Conservation (phyloP, 2,888 invertebrate genomes). For the Callyntrura guangdongensis region DNA sequence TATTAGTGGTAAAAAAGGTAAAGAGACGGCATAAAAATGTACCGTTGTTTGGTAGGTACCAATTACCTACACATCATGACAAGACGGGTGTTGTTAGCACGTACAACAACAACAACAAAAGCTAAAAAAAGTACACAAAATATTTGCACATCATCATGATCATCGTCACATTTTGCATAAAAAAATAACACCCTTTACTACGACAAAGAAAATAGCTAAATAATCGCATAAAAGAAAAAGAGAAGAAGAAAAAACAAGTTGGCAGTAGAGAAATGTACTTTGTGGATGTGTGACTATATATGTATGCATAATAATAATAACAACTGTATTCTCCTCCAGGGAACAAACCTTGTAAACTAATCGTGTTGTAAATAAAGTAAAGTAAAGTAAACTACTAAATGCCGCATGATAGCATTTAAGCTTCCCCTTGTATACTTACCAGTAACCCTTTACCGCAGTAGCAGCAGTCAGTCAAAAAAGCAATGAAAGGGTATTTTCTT, state of each 20-base stretch:
- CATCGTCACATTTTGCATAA: not conserved
- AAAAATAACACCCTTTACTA: not conserved
- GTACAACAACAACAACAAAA: not conserved
- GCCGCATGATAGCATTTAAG: constrained; percentile 65
- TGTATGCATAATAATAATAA: not conserved
- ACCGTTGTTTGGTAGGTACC: not conserved
- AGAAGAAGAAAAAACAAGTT: not conserved
- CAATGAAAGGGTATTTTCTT: not conserved
- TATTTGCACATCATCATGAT: constrained; percentile 36
- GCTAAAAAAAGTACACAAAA: constrained; percentile 22
- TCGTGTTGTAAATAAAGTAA: not conserved
- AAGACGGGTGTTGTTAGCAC: constrained; percentile 34
- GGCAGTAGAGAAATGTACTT: not conserved
- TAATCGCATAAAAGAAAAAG: not conserved
- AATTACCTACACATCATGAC: constrained; percentile 25
- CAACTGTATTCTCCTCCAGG: not conserved
- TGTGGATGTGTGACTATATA: not conserved
- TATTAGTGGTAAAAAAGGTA: not conserved
- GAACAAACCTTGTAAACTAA: constrained; percentile 24
- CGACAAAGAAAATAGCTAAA: not conserved
- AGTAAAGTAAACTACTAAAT: constrained; percentile 44
- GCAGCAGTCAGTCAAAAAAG: not conserved
- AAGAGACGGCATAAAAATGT: not conserved
- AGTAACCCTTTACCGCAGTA: constrained; percentile 12
- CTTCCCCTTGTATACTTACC: not conserved